Percentiles rank a stretch among this genome's conserved stretches.
Conservation (phyloP, 2,113 vertebrate genomes). For the Geococcyx californianus region DNA sequence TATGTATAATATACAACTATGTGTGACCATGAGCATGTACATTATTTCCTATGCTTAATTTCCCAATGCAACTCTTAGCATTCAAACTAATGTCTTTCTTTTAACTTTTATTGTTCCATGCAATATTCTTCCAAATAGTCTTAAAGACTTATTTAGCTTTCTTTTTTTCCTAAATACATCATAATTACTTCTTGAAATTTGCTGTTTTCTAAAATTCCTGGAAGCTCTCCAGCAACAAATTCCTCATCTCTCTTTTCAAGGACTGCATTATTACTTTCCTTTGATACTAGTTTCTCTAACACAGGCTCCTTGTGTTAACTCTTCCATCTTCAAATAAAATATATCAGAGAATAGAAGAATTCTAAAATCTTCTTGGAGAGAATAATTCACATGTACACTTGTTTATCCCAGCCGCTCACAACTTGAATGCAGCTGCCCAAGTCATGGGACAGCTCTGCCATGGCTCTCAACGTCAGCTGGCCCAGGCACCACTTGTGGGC, state of each 20-base stretch:
- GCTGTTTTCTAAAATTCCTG: neutral
- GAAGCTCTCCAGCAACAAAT: neutral
- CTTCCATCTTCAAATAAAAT: neutral
- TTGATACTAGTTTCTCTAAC: neutral
- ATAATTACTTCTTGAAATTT: neutral
- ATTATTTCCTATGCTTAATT: neutral
- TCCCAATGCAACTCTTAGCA: rapidly evolving
- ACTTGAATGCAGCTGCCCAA: neutral
- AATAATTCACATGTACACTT: rapidly evolving
- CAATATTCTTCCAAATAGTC: neutral
- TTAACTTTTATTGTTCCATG: neutral
- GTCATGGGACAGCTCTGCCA: rapidly evolving
- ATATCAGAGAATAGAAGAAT: neutral
- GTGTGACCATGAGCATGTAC: neutral
- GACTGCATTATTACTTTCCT: neutral
- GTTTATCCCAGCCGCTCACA: neutral
- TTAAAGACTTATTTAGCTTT: rapidly evolving
- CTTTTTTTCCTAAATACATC: neutral
- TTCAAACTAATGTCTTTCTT: neutral
- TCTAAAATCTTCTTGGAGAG: neutral
- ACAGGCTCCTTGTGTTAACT: neutral
- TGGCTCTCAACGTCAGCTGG: rapidly evolving
- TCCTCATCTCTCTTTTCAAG: neutral
- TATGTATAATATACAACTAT: neutral
- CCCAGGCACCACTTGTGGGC: rapidly evolving